Evolutionary conservation across 2,113 vertebrate species (phyloP).

Genomic region (Poecile atricapillus): DNA sequence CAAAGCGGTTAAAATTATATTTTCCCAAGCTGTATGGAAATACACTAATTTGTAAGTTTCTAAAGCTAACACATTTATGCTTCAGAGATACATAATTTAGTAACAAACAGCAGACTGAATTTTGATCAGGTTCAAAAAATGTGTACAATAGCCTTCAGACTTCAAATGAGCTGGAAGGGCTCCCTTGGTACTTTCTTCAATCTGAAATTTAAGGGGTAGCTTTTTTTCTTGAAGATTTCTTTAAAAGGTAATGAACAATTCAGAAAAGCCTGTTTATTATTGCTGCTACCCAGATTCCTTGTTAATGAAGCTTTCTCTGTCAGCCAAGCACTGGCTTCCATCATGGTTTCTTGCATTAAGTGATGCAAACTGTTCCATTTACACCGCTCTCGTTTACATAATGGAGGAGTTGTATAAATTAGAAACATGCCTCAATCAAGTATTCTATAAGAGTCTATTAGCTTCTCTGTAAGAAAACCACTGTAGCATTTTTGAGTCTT

Average conservation of each 20-base stretch:
- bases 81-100: constrained; percentile 83
- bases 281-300: not conserved
- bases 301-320: not conserved
- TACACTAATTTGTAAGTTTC: constrained; percentile 79
- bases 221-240: constrained; percentile 55
- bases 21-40: constrained; percentile 80
- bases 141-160: constrained; percentile 70
- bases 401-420: not conserved
- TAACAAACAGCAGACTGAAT: constrained; percentile 76
- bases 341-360: not conserved
- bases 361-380: not conserved
- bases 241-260: constrained; percentile 58
- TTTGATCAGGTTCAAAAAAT: constrained; percentile 77
- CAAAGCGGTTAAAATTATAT: constrained; percentile 72
- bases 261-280: constrained; percentile 44
- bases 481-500: not conserved
- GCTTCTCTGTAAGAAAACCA: not conserved
- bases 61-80: constrained; percentile 77
- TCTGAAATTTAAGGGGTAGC: constrained; percentile 56
- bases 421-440: not conserved
- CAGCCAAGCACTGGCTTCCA: not conserved
- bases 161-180: constrained; percentile 72
- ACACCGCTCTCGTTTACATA: not conserved
- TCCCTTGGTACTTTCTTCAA: constrained; percentile 60
- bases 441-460: not conserved